phyloP scores from a whole-genome alignment of 2,113 vertebrate species.

The Platichthys stellatus region DNA sequence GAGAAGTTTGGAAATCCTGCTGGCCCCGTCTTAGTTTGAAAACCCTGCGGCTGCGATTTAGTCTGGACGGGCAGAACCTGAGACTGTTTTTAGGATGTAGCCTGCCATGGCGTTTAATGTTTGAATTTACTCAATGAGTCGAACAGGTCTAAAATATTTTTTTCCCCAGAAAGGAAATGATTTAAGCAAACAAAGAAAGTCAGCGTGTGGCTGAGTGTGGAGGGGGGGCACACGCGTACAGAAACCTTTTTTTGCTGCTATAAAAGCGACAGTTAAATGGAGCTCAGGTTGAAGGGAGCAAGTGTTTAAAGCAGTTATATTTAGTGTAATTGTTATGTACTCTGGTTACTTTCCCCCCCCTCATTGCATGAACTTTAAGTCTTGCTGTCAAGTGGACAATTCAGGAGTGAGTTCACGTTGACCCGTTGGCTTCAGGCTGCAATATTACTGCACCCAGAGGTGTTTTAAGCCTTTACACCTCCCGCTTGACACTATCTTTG shows the following conservation, averaged over 20 bases:
- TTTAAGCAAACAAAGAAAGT: constrained; percentile 47
- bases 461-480: constrained; percentile 26
- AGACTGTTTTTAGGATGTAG: no score
- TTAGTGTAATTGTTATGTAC: constrained; percentile 59
- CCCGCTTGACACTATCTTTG: constrained; percentile 28
- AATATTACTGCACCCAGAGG: constrained; percentile 14
- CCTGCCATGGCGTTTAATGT: no score
- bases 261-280: constrained; percentile 70
- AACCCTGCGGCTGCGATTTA: no score
- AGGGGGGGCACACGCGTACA: constrained; percentile 46
- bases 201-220: background rate
- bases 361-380: constrained; percentile 58
- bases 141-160: background rate
- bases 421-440: constrained; percentile 51
- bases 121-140: background rate
- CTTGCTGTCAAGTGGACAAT: constrained; percentile 54
- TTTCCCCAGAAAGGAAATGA: constrained; percentile 17
- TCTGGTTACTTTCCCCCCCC: background rate
- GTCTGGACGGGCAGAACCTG: no score
- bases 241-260: constrained; percentile 63
- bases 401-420: constrained; percentile 51
- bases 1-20: no score
- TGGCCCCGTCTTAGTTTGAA: no score
- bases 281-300: constrained; percentile 59
- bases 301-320: constrained; percentile 66